phyloP scores from a whole-genome alignment of 2,113 vertebrate species.

The Tretioscincus oriximinensis region DNA sequence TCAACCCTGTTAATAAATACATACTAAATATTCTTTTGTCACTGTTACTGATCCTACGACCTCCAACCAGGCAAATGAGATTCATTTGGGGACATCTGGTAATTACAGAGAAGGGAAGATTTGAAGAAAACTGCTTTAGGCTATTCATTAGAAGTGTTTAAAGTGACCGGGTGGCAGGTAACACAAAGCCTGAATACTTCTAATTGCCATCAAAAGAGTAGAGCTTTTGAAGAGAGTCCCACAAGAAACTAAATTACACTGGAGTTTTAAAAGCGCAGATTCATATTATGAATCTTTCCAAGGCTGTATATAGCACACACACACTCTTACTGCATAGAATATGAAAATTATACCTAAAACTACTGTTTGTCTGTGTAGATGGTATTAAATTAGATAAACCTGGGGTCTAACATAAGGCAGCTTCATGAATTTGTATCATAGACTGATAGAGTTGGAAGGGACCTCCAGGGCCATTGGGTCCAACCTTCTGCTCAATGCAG shows the following conservation, averaged over 20 bases:
- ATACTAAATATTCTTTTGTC: neutral
- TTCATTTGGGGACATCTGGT: neutral
- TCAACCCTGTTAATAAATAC: neutral
- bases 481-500: too few relatives aligned
- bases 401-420: neutral
- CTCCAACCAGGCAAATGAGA: neutral
- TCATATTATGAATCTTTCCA: neutral
- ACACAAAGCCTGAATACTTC: neutral
- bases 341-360: neutral
- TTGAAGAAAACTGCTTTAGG: neutral
- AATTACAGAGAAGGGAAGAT: neutral
- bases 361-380: neutral
- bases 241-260: neutral
- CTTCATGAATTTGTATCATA: neutral
- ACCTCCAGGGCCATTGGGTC: too few relatives aligned
- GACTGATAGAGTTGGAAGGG: too few relatives aligned
- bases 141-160: neutral
- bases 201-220: neutral
- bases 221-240: neutral
- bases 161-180: too few relatives aligned
- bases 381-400: neutral
- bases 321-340: neutral
- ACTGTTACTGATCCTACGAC: neutral
- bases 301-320: neutral
- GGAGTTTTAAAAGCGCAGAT: neutral